Base-by-base conservation (phyloP, 2,888 invertebrate genomes). In the Mylabris sibirica region DNA sequence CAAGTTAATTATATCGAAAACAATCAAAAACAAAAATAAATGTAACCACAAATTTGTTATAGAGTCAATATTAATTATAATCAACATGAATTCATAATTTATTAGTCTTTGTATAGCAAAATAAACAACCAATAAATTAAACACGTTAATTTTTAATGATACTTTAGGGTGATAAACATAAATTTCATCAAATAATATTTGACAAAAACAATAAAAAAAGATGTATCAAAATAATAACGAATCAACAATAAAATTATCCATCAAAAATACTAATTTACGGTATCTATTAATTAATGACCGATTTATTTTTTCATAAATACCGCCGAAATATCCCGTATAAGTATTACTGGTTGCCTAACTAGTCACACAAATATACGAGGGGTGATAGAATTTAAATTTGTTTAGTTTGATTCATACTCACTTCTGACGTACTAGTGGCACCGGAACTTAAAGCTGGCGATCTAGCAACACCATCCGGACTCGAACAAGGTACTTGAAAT, bases 351-450 rank as follows among this genome's bases (percentile, higher is more conserved):
- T 63, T 69, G 68, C 60, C 62, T 69, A 63, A 11, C 34, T 12
- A 0, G 9, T 14, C 11, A 8, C 14, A 11, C 9, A 20, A 4
- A 11, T 61, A 61, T 41, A 38, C 38, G 20, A 20, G 22, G 22
- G 6, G 2, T 24, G 22, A 1, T 35, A 17, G 22, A 38, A 60
- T 35, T 11, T 53, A 12, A 22, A 22, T 20, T 35, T 11, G 11
- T 35, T 35, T 9, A 12, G 8, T 30, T 30, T 35, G 9, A 11
- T 11, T 6, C 3, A 35, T 35, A 84, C 87, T 87, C 82, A 93
- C 93, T 89, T 94, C 94, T 24, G 93, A 93, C 76, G 92, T 91
- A 80, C 91, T 93, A 11, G 92, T 93, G n/a, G 91, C 92, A 49
- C 91, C 91, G 63, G 93, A 93, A 81, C 93, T 93, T 44, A 93